Evolutionary conservation across 2,888 invertebrate species (phyloP), one percentile per base, ranked within the genome.

Genomic region (Nemoura dubitans): DNA sequence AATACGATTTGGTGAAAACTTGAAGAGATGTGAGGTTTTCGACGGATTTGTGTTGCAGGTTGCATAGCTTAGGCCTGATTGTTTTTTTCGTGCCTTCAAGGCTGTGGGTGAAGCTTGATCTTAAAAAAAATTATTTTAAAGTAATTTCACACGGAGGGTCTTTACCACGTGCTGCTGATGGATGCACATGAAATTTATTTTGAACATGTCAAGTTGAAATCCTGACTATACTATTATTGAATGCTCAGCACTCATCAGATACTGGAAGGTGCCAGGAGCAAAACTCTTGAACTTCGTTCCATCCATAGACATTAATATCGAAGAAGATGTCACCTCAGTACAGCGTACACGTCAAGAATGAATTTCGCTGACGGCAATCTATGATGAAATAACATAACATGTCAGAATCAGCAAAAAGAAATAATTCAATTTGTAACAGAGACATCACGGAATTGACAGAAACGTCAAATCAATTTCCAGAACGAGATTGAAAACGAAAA

Each of bases 341-440:
- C 21, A 59, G 2, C 59, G 59, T 21, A 59, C 14, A 59, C 59
- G 59, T 59, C 59, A 21, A 21, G 14, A 59, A 21, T 59, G 59
- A 59, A 59, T 21, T 59, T 59, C 59, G 59, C 59, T 59, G 59
- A 59, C 59, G 59, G 21, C 21, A 7, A 59, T 21, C 59, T 21
- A 59, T 21, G 14, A 59, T 59, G 59, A 59, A 59, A 59, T 21
- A 59, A 59, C 59, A 59, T 59, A 59, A 59, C 59, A 59, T 21
- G 21, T 59, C 59, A 59, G 59, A 59, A 59, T 59, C 59, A 59
- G 59, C 59, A 14, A 21, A 59, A 59, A 59, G 59, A 59, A 59
- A 59, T 59, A 59, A 59, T 59, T 59, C 59, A 59, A 59, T 59
- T 59, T 59, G 59, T 59, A 59, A 59, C 59, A 59, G 59, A 59